Evolutionary conservation across 2,888 invertebrate species (phyloP).

Genomic region (Epicampocera succincta): DNA sequence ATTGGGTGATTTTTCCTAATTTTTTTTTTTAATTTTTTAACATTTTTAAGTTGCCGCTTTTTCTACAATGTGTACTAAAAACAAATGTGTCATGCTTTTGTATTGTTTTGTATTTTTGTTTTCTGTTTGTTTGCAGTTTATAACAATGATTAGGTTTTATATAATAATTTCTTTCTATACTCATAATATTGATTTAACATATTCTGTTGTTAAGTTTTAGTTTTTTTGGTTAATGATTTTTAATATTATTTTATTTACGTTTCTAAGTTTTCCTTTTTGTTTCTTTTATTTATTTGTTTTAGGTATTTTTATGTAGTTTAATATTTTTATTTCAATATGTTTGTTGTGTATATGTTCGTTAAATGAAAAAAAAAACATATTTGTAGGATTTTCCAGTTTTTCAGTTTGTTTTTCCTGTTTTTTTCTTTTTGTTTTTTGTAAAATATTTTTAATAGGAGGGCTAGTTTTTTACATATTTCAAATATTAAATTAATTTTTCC

Average conservation of each 20-base stretch:
- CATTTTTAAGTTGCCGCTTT: conserved; percentile 70
- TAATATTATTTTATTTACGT: conserved; percentile 54
- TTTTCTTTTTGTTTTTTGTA: conserved; percentile 55
- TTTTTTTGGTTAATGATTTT: conserved; percentile 61
- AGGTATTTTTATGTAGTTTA: conserved; percentile 53
- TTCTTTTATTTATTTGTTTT: conserved; percentile 17
- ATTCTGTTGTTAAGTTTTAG: conserved; percentile 39
- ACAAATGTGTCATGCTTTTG: conserved; percentile 69
- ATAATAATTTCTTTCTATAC: conserved; percentile 61
- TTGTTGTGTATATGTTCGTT: conserved; percentile 60
- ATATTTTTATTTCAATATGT: conserved; percentile 49
- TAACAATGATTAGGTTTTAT: conserved; percentile 69
- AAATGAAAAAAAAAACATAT: conserved; percentile 59
- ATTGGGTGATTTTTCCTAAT: conserved; percentile 67
- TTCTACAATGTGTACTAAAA: conserved; percentile 70
- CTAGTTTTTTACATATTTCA: conserved; percentile 59
- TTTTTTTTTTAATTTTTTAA: conserved; percentile 53
- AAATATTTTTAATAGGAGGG: conserved; percentile 69
- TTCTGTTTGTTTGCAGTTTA: conserved; percentile 59
- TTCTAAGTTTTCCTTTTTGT: conserved; percentile 53
- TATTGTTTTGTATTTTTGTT: conserved; percentile 17
- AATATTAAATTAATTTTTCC: conserved; percentile 43
- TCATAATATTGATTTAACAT: conserved; percentile 68
- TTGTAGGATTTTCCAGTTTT: conserved; percentile 54
- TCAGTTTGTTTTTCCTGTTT: conserved; percentile 1